Conservation (phyloP, 2,888 invertebrate genomes). For the Barypeithes pellucidus region DNA sequence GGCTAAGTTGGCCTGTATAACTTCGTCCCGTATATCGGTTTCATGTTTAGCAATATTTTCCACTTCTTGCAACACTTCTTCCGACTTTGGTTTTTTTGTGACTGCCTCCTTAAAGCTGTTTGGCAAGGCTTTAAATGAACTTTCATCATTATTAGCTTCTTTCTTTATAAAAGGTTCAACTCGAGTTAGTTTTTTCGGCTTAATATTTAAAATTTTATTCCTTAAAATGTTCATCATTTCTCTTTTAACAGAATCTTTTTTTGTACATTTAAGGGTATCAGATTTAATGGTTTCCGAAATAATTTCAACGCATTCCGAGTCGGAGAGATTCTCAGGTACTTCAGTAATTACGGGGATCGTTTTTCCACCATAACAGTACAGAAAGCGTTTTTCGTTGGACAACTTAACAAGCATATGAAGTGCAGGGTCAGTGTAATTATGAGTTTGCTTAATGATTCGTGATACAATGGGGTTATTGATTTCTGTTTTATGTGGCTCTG, state of each 20-base stretch:
- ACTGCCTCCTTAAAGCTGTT: slow-evolving; percentile 27
- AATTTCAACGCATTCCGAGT: not conserved
- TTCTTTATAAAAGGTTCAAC: not conserved
- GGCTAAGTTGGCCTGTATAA: slow-evolving; percentile 1
- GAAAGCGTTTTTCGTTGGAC: slow-evolving; percentile 39
- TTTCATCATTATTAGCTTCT: not conserved
- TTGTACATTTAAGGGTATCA: not conserved
- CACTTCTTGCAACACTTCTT: no score
- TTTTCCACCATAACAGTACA: slow-evolving; percentile 53
- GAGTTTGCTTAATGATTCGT: slow-evolving; percentile 14
- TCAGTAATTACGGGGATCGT: slow-evolving; percentile 43
- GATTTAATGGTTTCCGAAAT: not conserved
- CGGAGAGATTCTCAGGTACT: slow-evolving; percentile 16
- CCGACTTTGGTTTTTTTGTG: not conserved
- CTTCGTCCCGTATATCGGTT: not conserved
- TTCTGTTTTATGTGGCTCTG: slow-evolving; percentile 6
- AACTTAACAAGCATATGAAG: slow-evolving; percentile 52
- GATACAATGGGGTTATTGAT: slow-evolving; percentile 1
- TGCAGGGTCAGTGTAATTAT: slow-evolving; percentile 55
- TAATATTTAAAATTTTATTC: slow-evolving; percentile 24
- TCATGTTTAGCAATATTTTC: not conserved
- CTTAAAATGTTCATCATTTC: slow-evolving; percentile 18
- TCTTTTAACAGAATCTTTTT: slow-evolving; percentile 15
- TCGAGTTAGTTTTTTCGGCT: not conserved
- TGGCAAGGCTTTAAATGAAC: slow-evolving; percentile 27